Conservation (phyloP, 2,888 invertebrate genomes). For the Laothoe populi region DNA sequence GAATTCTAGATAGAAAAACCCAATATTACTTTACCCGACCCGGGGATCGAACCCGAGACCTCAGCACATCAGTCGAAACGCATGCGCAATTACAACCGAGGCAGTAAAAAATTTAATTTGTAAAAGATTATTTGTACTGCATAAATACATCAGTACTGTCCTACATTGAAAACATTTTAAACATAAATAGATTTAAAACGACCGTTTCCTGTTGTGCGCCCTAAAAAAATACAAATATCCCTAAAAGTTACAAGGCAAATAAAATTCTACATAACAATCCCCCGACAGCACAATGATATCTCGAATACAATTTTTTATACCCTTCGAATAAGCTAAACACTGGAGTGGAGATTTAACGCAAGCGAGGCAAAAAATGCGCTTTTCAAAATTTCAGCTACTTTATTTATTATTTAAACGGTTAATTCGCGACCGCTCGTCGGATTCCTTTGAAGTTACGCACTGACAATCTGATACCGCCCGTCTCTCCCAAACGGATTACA, state of each 20-base stretch:
- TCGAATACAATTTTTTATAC: neutral
- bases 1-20: too few species aligned
- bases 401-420: slow-evolving; percentile 29
- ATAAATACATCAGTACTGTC: too few species aligned
- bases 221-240: neutral
- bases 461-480: slow-evolving; percentile 36
- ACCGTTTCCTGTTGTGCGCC: neutral
- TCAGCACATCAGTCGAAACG: too few species aligned
- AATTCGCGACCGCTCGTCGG: slow-evolving; percentile 18
- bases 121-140: too few species aligned
- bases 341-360: neutral
- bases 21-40: too few species aligned
- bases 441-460: slow-evolving; percentile 29
- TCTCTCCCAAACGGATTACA: slow-evolving; percentile 54
- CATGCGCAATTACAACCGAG: too few species aligned
- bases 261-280: neutral
- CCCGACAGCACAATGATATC: neutral
- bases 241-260: neutral
- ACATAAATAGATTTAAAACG: neutral
- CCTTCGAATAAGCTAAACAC: slow-evolving; percentile 2
- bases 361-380: slow-evolving; percentile 3
- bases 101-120: neutral
- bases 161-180: too few species aligned
- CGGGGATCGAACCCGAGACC: too few species aligned
- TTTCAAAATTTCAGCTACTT: slow-evolving; percentile 12